Conservation (phyloP, 2,797 vertebrate genomes). For the Oreochromis grahami region DNA sequence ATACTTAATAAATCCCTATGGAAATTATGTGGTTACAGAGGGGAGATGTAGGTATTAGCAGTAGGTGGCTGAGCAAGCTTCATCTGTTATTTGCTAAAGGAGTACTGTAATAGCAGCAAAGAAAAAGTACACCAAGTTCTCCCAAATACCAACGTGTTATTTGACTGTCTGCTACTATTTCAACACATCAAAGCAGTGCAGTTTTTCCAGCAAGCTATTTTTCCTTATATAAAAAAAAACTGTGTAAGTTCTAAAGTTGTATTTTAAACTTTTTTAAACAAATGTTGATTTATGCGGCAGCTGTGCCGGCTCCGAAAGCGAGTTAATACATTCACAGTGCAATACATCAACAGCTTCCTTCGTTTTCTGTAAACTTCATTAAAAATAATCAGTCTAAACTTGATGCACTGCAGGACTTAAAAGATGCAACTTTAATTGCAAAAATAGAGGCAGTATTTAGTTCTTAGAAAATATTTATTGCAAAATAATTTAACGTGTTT, state of each 20-base stretch:
- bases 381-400: not conserved
- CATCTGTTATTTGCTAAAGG: not conserved
- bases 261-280: not conserved
- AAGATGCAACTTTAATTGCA: not conserved
- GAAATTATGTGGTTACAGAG: no score
- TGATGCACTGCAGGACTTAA: not conserved
- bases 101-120: not conserved
- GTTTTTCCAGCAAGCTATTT: not conserved
- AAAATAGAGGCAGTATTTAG: not conserved
- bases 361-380: not conserved
- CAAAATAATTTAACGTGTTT: not conserved
- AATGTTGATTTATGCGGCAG: not conserved
- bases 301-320: no score
- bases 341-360: not conserved
- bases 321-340: not conserved
- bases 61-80: not conserved
- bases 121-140: not conserved
- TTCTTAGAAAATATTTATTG: slow-evolving; percentile 25
- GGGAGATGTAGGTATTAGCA: not conserved
- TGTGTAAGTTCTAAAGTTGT: not conserved
- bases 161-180: not conserved
- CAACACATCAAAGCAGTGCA: not conserved
- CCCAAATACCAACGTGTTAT: not conserved
- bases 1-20: not conserved
- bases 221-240: not conserved